Evolutionary conservation across 1,140 invertebrate genomes (phyloP).

Genomic region (Leucophenga varia): DNA sequence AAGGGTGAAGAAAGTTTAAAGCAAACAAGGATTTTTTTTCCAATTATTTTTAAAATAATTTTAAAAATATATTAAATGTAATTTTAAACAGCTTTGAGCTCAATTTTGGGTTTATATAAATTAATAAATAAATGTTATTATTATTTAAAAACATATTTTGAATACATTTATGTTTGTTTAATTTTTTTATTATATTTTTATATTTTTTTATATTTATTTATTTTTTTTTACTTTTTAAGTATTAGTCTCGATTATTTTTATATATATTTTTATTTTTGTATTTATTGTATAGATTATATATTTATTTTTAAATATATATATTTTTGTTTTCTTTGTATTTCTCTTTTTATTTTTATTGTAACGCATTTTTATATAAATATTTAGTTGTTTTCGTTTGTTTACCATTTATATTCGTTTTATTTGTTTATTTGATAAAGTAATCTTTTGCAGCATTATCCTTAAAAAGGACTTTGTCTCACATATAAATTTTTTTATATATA

Average conservation of each 20-base stretch:
- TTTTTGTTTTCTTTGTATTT: constrained; percentile 20
- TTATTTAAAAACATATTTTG: neutral
- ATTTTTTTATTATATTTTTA: neutral
- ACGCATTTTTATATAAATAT: constrained; percentile 4
- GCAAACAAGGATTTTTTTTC: no score
- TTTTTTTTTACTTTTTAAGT: neutral
- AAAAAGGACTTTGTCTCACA: constrained; percentile 33
- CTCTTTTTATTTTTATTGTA: constrained; percentile 20
- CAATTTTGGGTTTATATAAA: neutral
- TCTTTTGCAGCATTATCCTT: constrained; percentile 47
- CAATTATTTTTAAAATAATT: constrained; percentile 28
- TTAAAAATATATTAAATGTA: constrained; percentile 16
- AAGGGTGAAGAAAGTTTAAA: no score
- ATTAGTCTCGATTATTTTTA: neutral
- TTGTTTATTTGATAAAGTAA: constrained; percentile 37
- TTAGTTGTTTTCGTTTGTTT: constrained; percentile 14
- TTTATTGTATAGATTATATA: neutral
- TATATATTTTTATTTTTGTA: no score
- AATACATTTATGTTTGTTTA: neutral
- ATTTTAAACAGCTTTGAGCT: neutral
- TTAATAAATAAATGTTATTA: neutral
- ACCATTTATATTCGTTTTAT: constrained; percentile 22
- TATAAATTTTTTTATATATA: constrained; percentile 26
- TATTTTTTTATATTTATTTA: neutral
- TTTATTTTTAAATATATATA: constrained; percentile 6